These are phyloP conservation scores for Acanthiza pusilla DNA, from an alignment of 2,797 vertebrate species.

Conservation along the genomic window DNA sequence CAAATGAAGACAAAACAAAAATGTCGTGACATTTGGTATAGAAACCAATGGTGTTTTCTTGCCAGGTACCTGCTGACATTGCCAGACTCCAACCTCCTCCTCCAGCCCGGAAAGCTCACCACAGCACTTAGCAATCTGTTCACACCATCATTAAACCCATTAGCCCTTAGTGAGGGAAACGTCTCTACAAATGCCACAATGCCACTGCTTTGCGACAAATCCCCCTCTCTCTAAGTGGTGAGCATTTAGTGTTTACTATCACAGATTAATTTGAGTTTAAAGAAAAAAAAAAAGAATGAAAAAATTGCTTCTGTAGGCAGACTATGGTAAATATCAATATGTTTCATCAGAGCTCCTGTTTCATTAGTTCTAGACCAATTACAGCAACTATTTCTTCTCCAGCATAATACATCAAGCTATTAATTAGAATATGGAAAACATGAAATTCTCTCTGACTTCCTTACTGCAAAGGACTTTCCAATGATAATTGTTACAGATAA, in stretches of 20 bases:
- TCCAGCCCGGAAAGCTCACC: conserved; percentile 6
- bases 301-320: not conserved
- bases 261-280: not conserved
- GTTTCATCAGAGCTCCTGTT: conserved; percentile 2
- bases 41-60: not conserved
- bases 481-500: not conserved
- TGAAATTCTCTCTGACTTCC: not conserved
- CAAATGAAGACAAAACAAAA: conserved; percentile 17
- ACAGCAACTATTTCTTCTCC: not conserved
- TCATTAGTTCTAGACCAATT: conserved; percentile 11
- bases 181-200: conserved; percentile 35
- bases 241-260: not conserved
- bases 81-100: conserved; percentile 33
- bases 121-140: conserved; percentile 64
- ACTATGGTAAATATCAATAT: not conserved
- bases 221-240: not conserved
- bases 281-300: not conserved
- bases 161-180: conserved; percentile 29
- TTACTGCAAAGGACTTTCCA: not conserved
- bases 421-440: not conserved
- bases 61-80: conserved; percentile 48
- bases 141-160: conserved; percentile 44
- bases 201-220: conserved; percentile 11
- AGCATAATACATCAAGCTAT: not conserved
- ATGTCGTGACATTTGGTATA: conserved; percentile 42